Percentiles rank a stretch among this genome's conserved stretches.
Conservation (phyloP, 2,797 vertebrate genomes). For the Vireo griseus region DNA sequence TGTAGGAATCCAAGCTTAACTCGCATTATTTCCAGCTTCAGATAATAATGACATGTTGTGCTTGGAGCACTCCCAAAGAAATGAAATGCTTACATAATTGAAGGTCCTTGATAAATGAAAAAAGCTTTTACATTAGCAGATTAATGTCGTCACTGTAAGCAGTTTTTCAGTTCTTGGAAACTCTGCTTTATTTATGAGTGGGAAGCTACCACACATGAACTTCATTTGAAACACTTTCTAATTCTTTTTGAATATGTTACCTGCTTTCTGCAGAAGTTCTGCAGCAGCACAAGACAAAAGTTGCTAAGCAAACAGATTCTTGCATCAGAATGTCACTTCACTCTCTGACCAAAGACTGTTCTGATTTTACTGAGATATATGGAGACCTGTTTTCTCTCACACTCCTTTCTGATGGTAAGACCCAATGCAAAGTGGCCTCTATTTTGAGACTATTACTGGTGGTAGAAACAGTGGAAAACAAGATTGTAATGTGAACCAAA, state of each 20-base stretch:
- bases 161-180: slow-evolving; percentile 38
- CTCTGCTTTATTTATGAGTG: slow-evolving; percentile 22
- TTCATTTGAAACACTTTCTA: slow-evolving; percentile 26
- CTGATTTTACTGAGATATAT: slow-evolving; percentile 49
- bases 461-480: slow-evolving; percentile 48
- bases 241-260: background rate
- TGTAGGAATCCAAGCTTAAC: slow-evolving; percentile 26
- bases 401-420: slow-evolving; percentile 46
- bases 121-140: background rate
- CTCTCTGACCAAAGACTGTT: slow-evolving; percentile 75
- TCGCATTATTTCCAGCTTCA: background rate
- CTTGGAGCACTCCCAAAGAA: slow-evolving; percentile 18
- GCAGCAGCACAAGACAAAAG: slow-evolving; percentile 36
- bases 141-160: background rate
- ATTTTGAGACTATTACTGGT: slow-evolving; percentile 10
- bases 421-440: slow-evolving; percentile 51
- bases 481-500: slow-evolving; percentile 57
- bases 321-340: slow-evolving; percentile 58
- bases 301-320: slow-evolving; percentile 46
- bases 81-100: background rate
- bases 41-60: background rate
- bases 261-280: slow-evolving; percentile 19
- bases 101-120: slow-evolving; percentile 3
- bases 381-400: slow-evolving; percentile 18
- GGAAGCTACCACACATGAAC: slow-evolving; percentile 28